These are phyloP conservation scores for Campylorhamphus procurvoides DNA, from an alignment of 2,113 vertebrate genomes.

Conservation along the genomic window DNA sequence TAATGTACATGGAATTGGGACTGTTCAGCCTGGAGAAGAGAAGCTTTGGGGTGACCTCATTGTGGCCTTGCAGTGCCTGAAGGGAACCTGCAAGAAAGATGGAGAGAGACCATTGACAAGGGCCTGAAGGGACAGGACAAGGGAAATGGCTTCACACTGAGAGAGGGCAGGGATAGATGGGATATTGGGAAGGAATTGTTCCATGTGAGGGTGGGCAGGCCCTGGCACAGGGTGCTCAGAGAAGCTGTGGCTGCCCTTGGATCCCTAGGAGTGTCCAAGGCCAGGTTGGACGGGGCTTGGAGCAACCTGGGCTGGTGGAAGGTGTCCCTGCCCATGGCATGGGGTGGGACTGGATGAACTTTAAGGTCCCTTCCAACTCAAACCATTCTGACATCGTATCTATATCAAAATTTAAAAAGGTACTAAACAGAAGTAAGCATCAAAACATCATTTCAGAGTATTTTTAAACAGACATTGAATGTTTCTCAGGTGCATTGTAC, in stretches of 20 bases:
- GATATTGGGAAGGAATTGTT: background rate
- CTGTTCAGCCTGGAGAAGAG: background rate
- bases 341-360: rapidly evolving
- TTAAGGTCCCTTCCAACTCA: background rate
- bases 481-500: background rate
- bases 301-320: background rate
- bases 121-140: background rate
- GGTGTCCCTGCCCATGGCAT: background rate
- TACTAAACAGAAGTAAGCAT: background rate
- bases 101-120: background rate
- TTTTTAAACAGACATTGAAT: background rate
- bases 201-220: background rate
- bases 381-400: rapidly evolving
- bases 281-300: background rate
- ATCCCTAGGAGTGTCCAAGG: background rate
- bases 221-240: background rate
- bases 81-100: background rate
- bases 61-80: background rate
- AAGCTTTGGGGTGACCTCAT: background rate
- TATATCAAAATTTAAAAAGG: background rate
- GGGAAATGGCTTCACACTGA: background rate
- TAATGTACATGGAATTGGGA: background rate
- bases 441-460: background rate
- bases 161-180: background rate
- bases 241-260: background rate